These are phyloP conservation scores for Carettochelys insculpta DNA, from an alignment of 2,113 vertebrate genomes.

Conservation along the genomic window DNA sequence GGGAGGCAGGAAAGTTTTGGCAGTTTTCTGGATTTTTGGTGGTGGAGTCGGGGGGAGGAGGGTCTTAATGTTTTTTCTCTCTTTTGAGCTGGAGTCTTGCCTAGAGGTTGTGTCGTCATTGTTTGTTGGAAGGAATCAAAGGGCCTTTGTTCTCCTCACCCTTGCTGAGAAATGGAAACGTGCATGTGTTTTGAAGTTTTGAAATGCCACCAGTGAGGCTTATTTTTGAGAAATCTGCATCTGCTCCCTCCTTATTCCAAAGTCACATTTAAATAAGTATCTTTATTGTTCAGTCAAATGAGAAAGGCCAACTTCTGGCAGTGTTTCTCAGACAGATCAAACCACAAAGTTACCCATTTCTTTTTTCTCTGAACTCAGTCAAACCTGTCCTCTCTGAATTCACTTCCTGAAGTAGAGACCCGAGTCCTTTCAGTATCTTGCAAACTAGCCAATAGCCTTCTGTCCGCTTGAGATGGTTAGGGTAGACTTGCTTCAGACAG, in stretches of 20 bases:
- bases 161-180: slow-evolving; percentile 3
- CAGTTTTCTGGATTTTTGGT: neutral
- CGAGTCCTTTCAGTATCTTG: neutral
- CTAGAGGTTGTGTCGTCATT: neutral
- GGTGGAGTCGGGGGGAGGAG: no score
- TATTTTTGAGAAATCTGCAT: neutral
- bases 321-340: slow-evolving; percentile 32
- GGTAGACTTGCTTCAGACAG: no score
- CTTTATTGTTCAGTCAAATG: neutral
- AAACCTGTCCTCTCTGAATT: neutral
- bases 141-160: neutral
- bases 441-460: neutral
- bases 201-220: neutral
- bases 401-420: neutral
- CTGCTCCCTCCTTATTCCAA: neutral
- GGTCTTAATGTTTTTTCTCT: slow-evolving; percentile 5
- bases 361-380: slow-evolving; percentile 7
- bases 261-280: neutral
- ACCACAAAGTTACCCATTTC: neutral
- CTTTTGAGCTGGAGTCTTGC: slow-evolving; percentile 33
- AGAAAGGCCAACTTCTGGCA: slow-evolving; percentile 20
- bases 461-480: neutral
- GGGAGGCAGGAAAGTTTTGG: neutral
- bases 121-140: slow-evolving; percentile 40
- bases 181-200: neutral